phyloP scores from a whole-genome alignment of 1,140 invertebrate genomes.

The Drosophila tropicalis region DNA sequence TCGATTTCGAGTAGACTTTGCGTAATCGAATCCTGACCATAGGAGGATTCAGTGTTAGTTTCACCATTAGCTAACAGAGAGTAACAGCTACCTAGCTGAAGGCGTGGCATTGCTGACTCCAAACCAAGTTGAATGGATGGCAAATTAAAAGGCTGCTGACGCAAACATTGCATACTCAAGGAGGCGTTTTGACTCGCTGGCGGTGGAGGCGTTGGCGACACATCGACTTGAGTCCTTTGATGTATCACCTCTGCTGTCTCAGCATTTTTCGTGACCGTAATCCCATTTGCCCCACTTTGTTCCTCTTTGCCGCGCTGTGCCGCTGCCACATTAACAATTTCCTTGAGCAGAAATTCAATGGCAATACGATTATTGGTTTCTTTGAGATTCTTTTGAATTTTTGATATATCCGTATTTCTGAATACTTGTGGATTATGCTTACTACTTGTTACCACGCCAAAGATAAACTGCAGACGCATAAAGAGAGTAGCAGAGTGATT shows the following conservation, averaged over 20 bases:
- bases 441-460: constrained; percentile 65
- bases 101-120: constrained; percentile 25
- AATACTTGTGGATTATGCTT: constrained; percentile 63
- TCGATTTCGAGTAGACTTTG: constrained; percentile 71
- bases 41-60: constrained; percentile 3
- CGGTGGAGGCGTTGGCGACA: constrained; percentile 10
- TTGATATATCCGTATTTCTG: constrained; percentile 63
- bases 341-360: constrained; percentile 62
- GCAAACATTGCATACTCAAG: not conserved
- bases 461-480: constrained; percentile 68
- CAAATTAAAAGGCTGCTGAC: constrained; percentile 7
- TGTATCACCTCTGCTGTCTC: constrained; percentile 7
- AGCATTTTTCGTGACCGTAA: constrained; percentile 21
- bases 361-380: constrained; percentile 47
- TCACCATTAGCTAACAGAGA: not conserved
- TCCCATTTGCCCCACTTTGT: constrained; percentile 22
- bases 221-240: constrained; percentile 6
- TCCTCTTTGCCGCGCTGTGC: constrained; percentile 29
- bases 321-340: constrained; percentile 65
- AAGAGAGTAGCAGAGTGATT: constrained; percentile 45
- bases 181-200: constrained; percentile 29
- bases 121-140: constrained; percentile 33
- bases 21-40: constrained; percentile 36
- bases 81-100: constrained; percentile 22
- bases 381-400: constrained; percentile 72